Evolutionary conservation across 2,113 vertebrate genomes (phyloP), one percentile per base, ranked within the genome.

Genomic region (Oceanites oceanicus): DNA sequence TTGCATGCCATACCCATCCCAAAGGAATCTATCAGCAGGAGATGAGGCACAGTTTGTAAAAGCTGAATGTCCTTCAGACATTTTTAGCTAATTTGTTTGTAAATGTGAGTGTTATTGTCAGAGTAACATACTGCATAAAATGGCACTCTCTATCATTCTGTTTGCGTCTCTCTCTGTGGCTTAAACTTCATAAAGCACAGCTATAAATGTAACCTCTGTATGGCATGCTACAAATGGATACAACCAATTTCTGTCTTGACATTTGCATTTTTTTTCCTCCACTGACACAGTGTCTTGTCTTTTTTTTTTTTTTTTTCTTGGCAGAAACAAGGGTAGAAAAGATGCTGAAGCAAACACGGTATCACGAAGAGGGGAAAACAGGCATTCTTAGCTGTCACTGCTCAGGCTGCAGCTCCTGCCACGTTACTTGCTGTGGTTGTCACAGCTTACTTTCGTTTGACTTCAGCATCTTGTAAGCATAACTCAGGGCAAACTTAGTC

Each of bases 41-140:
- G 97, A 98, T 92, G 96, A 97, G 94, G 97, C 97, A 97, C 95
- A 96, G 91, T 98, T 97, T 97, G 96, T 95, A 97, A 97, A 97
- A 93, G 76, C 96, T 94, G 91, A 95, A 97, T 96, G 97, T 98
- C 97, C 97, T 98, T 98, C 96, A 98, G 95, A 97, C 90, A 84
- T 87, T 94, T 96, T 96, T 67, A 95, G 93, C 95, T 98, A 97
- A 98, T 98, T 98, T 98, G 97, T 97, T 98, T 98, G 96, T 97
- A 97, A 97, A 98, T 97, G 94, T 93, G 93, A 96, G 80, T 91
- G 86, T 90, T 98, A 96, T 90, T 96, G 96, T 97, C 95, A 96
- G 91, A 88, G 88, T 85, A 97, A 94, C 87, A 93, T 18, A 83
- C 87, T 83, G 81, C 82, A 91, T 70, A 88, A 86, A 95, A 91